Conservation (phyloP, 2,113 vertebrate species). For the Gambusia affinis region DNA sequence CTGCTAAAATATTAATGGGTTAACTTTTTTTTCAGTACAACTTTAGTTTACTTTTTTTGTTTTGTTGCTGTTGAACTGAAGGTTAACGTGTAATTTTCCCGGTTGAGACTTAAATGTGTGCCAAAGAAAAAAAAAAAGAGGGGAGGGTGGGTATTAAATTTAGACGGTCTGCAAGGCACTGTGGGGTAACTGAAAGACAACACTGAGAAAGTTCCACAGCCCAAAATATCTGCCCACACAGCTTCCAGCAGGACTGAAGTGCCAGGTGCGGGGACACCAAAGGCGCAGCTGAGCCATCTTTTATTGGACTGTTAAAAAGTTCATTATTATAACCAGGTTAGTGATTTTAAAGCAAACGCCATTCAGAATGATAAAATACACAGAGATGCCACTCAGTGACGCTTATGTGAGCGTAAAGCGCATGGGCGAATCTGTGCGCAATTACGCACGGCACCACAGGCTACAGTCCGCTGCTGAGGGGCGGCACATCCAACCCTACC, state of each 20-base stretch:
- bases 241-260: constrained; percentile 62
- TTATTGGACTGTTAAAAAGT: constrained; percentile 13
- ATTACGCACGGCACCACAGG: constrained; percentile 47
- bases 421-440: constrained; percentile 34
- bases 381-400: not conserved
- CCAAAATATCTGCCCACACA: constrained; percentile 76
- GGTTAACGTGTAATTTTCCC: constrained; percentile 8
- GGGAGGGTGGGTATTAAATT: constrained; percentile 68
- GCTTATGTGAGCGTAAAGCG: not conserved
- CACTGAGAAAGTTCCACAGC: constrained; percentile 73
- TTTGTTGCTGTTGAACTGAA: not conserved
- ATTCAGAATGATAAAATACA: constrained; percentile 1
- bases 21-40: not conserved
- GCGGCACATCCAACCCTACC: constrained; percentile 73
- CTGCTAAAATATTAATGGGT: not conserved
- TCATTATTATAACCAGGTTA: not conserved
- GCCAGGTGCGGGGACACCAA: constrained; percentile 65
- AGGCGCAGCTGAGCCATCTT: constrained; percentile 23
- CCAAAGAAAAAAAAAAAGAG: not conserved
- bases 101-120: constrained; percentile 28
- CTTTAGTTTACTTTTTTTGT: not conserved
- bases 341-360: not conserved
- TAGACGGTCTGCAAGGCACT: constrained; percentile 69
- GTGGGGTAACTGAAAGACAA: constrained; percentile 77
- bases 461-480: not conserved